A percentile compares a stretch with the other conserved stretches of the same genome.
Conservation (phyloP, 2,888 invertebrate genomes). For the Eueremaeus valkanovi region DNA sequence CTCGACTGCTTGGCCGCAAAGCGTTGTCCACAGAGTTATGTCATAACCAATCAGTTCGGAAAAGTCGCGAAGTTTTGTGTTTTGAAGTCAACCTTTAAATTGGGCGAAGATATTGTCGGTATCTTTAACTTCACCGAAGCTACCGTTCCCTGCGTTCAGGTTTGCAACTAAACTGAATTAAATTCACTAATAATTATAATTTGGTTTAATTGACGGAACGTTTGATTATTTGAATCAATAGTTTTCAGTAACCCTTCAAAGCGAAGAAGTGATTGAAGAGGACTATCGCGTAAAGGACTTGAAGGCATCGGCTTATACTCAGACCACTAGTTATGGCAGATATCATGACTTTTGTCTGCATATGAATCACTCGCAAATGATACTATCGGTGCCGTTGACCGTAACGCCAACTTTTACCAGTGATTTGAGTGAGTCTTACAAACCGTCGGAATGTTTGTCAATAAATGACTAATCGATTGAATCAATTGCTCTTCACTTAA, state of each 20-base stretch:
- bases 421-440: conserved; percentile 66
- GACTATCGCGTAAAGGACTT: conserved; percentile 53
- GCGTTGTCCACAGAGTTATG: conserved; percentile 40
- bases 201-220: conserved; percentile 44
- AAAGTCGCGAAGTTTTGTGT: conserved; percentile 90
- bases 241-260: conserved; percentile 89
- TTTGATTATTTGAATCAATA: too few relatives aligned
- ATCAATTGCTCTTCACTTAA: conserved; percentile 50
- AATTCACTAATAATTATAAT: conserved; percentile 20
- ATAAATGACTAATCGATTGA: background rate
- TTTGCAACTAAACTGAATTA: conserved; percentile 50
- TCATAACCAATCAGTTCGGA: conserved; percentile 66
- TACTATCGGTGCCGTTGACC: conserved; percentile 87
- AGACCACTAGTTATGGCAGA: conserved; percentile 64
- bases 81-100: conserved; percentile 89
- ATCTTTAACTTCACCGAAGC: conserved; percentile 89
- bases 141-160: conserved; percentile 86
- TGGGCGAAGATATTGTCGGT: conserved; percentile 96
- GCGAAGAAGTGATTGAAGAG: conserved; percentile 69
- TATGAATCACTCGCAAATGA: conserved; percentile 73
- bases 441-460: conserved; percentile 17
- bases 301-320: conserved; percentile 48
- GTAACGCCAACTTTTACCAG: conserved; percentile 94
- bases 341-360: conserved; percentile 91
- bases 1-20: conserved; percentile 41